Conservation (phyloP, 2,113 vertebrate genomes). For the Pelodiscus sinensis region DNA sequence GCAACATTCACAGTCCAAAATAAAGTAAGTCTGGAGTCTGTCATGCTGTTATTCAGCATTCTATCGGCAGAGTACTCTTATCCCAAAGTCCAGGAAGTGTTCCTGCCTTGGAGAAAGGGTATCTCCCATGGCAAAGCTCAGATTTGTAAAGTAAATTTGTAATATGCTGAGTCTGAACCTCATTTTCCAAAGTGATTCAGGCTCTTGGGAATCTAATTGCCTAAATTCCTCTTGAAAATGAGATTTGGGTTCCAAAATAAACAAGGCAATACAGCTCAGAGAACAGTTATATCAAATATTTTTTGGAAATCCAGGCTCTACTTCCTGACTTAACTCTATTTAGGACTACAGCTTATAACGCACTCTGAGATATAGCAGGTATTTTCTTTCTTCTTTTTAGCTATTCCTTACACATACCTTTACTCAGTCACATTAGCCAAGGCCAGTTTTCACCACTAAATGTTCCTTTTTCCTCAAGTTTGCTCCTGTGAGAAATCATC, state of each 20-base stretch:
- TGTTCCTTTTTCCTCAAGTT: constrained; percentile 48
- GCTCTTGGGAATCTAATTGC: background rate
- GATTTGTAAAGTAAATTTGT: background rate
- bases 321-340: constrained; percentile 61
- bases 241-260: background rate
- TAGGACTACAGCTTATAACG: constrained; percentile 59
- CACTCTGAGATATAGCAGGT: constrained; percentile 42
- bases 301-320: background rate
- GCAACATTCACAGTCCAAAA: background rate
- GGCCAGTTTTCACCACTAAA: constrained; percentile 43
- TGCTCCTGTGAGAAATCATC: constrained; percentile 57
- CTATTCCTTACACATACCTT: constrained; percentile 55
- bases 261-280: background rate
- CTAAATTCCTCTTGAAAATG: background rate
- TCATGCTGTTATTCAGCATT: background rate
- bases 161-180: background rate
- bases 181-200: background rate
- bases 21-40: background rate
- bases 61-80: background rate
- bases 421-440: constrained; percentile 52
- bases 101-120: background rate
- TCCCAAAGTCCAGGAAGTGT: constrained; percentile 24
- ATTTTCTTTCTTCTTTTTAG: constrained; percentile 12
- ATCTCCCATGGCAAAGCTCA: background rate
- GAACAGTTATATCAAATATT: background rate